Conservation (phyloP, 2,113 vertebrate genomes). For the Cygnus buccinator region DNA sequence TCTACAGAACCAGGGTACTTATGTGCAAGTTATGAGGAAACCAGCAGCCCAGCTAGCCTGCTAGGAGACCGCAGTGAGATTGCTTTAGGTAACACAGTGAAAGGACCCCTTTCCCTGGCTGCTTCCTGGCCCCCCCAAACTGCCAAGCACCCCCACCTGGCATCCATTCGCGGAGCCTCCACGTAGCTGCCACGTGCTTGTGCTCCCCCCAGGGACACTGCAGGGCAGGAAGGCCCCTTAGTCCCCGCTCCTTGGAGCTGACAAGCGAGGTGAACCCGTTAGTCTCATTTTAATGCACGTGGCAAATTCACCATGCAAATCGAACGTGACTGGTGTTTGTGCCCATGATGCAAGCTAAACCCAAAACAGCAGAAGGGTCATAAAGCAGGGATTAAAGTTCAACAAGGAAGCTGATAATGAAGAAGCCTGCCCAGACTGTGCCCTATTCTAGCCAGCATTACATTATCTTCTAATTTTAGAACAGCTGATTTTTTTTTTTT, state of each 20-base stretch:
- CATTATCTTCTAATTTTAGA: constrained; percentile 26
- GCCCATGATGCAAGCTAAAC: background rate
- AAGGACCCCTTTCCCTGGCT: background rate
- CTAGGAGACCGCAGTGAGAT: background rate
- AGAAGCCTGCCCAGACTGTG: constrained; percentile 24
- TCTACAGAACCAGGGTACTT: background rate
- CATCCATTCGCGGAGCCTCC: background rate
- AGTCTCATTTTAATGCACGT: constrained; percentile 1
- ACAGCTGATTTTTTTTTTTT: background rate
- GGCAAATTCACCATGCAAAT: background rate
- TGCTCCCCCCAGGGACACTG: background rate
- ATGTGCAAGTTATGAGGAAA: background rate
- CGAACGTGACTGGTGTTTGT: background rate
- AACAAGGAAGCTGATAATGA: constrained; percentile 17
- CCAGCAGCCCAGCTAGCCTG: background rate
- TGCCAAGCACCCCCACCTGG: background rate
- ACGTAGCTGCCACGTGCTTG: background rate
- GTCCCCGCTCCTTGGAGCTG: background rate
- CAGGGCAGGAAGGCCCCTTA: background rate
- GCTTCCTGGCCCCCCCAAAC: background rate
- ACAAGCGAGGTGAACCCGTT: background rate
- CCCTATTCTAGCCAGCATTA: constrained; percentile 7
- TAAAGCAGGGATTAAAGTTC: constrained; percentile 58
- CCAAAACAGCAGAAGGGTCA: constrained; percentile 26
- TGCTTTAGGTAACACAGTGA: background rate